Evolutionary conservation across 2,797 vertebrate genomes (phyloP), one percentile per base, ranked within the genome.

Genomic region (Oophaga sylvatica): DNA sequence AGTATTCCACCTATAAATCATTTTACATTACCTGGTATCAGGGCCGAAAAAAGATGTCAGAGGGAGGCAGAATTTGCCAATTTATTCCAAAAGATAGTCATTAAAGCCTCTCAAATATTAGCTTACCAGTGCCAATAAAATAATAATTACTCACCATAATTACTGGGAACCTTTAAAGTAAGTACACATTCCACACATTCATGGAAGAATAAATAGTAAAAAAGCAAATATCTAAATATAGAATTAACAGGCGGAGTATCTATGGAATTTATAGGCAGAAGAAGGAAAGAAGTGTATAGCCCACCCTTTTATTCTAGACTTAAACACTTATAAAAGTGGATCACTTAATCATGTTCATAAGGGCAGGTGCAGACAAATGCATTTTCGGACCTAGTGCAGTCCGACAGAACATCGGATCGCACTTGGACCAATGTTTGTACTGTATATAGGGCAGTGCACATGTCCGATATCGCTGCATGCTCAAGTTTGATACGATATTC

Each of bases 1-100:
- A 85, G 60, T 56, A 81, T 81, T 80, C 67, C 71, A 81, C 78
- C 79, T 67, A 85, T 88, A 81, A 63, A 85, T 85, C 83, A 81
- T 85, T 62, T 85, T 81, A 26, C 67, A 45, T 81, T 48, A 76
- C 67, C 35, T 11, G 59, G 48, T 81, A 22, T 75, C 19, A 71
- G 7, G 17, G 59, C n/a, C 17, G 31, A 75, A 48, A 87, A 81
- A 71, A 73, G 41, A 86, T 85, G 73, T 63, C 59, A 31, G 41
- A 16, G 31, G 70, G 26, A 78, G 62, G 26, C 48, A 68, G 57
- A 60, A 60, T 20, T 26, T 7, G 35, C 35, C 71, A 70, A 78
- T 79, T 68, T 83, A 31, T 83, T 83, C 76, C 81, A 45, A 67
- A 87, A 59, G 60, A 59, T n/a, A 76, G 59, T 15, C 77, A 65